A percentile compares a stretch with the other conserved stretches of the same genome.
These are phyloP conservation scores for Babylonia areolata DNA, from an alignment of 1,140 invertebrate species.

Conservation along the genomic window DNA sequence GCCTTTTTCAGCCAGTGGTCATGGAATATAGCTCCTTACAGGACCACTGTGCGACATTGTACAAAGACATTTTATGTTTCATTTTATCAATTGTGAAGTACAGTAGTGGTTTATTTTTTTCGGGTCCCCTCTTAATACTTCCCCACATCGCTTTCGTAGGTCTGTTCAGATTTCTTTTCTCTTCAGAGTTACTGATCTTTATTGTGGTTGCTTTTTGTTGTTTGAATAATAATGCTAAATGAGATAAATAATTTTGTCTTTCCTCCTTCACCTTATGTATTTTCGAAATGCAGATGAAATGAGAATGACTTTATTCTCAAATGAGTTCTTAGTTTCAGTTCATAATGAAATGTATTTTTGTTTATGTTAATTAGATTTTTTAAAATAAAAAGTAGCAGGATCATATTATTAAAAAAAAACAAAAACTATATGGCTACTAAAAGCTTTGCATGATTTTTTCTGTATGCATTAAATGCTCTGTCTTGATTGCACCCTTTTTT, in stretches of 20 bases:
- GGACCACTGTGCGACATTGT: neutral
- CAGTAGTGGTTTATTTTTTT: neutral
- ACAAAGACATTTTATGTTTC: conserved; percentile 3
- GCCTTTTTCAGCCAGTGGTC: neutral
- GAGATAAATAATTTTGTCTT: neutral
- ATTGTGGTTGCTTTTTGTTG: neutral
- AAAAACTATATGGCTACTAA: neutral
- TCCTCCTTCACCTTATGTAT: neutral
- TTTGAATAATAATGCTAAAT: neutral
- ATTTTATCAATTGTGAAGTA: neutral
- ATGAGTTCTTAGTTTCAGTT: neutral
- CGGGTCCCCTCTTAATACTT: neutral
- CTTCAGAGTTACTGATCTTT: neutral
- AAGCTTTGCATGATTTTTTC: neutral
- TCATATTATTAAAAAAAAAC: neutral
- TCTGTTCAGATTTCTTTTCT: neutral
- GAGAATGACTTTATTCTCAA: neutral
- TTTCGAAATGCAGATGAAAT: neutral
- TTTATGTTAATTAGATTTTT: neutral
- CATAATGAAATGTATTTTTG: neutral
- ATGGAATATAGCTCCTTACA: neutral
- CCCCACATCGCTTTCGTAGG: neutral
- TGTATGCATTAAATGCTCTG: neutral
- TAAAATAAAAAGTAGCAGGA: neutral
- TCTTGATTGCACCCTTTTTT: neutral